These are phyloP conservation scores for Andrena camellia DNA, from an alignment of 2,888 invertebrate genomes.

Conservation along the genomic window DNA sequence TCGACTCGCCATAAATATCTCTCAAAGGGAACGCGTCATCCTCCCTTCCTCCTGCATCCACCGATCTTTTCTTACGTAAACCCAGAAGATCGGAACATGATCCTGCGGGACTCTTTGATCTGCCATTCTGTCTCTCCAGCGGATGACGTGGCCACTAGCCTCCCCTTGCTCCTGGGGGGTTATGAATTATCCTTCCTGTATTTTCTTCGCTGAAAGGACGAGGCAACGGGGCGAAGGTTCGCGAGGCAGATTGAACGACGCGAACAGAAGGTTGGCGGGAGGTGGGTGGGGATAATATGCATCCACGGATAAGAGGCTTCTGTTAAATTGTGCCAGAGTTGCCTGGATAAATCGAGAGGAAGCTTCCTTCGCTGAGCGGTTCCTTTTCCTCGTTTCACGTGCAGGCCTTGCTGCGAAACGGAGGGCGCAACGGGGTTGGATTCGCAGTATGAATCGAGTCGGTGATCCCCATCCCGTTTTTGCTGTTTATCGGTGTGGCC, in stretches of 20 bases:
- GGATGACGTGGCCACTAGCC: conserved; percentile 35
- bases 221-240: conserved; percentile 15
- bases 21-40: conserved; percentile 21
- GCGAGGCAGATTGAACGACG: conserved; percentile 45
- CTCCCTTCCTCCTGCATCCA: conserved; percentile 13
- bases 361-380: not conserved
- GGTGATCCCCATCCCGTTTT: not conserved
- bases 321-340: conserved; percentile 28
- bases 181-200: conserved; percentile 63
- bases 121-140: conserved; percentile 58
- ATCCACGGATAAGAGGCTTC: conserved; percentile 2
- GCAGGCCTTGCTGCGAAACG: not conserved
- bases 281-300: conserved; percentile 20
- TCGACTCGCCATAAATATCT: conserved; percentile 40
- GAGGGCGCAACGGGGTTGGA: not conserved
- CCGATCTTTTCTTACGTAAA: conserved; percentile 40
- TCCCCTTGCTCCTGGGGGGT: conserved; percentile 27
- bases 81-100: conserved; percentile 28
- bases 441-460: conserved; percentile 8
- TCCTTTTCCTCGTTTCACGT: not conserved
- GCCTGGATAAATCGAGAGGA: conserved; percentile 20
- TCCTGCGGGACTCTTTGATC: conserved; percentile 64
- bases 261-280: no score
- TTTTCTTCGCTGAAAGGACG: conserved; percentile 36
- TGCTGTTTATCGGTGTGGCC: conserved; percentile 25